Percentiles rank a stretch among this genome's conserved stretches.
Evolutionary conservation across 2,113 vertebrate species (phyloP).

Genomic region (Calyptomena viridis): DNA sequence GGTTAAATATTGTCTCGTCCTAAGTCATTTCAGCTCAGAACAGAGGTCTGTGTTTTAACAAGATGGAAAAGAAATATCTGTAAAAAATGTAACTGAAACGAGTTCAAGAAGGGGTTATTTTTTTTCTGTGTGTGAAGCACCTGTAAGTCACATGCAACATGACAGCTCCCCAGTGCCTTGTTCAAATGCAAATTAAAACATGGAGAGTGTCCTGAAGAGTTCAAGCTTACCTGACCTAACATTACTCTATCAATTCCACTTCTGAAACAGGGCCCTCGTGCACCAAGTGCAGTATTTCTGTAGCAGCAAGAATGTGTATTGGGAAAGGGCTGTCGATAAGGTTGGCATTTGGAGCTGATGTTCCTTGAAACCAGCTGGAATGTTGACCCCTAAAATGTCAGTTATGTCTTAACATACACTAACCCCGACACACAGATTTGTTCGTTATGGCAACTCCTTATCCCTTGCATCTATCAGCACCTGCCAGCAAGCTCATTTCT

Average conservation of each 20-base stretch:
- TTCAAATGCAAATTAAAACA: not conserved
- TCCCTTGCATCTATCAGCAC: not conserved
- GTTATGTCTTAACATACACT: not conserved
- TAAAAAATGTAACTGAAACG: not conserved
- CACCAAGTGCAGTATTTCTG: not conserved
- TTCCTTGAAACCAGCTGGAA: not conserved
- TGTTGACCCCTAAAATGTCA: not conserved
- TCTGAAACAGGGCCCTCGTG: not conserved
- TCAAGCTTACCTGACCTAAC: not conserved
- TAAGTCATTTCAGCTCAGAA: not conserved
- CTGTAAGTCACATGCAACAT: not conserved
- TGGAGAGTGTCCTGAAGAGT: not conserved
- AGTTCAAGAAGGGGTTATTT: not conserved
- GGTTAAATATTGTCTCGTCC: not conserved
- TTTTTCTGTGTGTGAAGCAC: not conserved
- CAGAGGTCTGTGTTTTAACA: not conserved
- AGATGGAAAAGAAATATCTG: not conserved
- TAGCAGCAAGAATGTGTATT: rapidly evolving
- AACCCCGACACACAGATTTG: not conserved
- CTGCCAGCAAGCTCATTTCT: not conserved
- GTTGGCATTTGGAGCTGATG: not conserved
- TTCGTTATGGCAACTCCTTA: not conserved
- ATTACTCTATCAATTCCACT: not conserved
- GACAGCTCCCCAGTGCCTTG: not conserved
- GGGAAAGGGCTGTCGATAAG: not conserved